phyloP scores from a whole-genome alignment of 2,113 vertebrate genomes.

The Microtus montanus region DNA sequence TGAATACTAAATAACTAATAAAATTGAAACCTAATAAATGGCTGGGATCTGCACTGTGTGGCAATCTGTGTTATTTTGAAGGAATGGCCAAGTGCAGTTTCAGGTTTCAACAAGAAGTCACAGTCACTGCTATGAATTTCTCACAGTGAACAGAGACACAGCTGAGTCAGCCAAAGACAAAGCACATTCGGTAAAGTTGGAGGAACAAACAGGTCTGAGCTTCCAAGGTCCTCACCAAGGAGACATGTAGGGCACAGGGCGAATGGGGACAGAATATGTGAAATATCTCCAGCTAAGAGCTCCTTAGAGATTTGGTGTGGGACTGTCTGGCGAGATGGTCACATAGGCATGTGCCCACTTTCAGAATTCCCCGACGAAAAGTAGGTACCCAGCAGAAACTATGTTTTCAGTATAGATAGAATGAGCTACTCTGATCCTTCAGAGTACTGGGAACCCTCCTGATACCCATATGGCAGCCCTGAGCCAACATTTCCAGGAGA shows the following conservation, averaged over 20 bases:
- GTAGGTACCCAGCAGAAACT: neutral
- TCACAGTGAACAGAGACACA: neutral
- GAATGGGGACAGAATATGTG: neutral
- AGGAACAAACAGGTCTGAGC: neutral
- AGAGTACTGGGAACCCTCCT: neutral
- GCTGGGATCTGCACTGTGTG: neutral
- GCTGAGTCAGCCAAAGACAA: neutral
- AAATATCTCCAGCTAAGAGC: neutral
- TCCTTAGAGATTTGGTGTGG: neutral
- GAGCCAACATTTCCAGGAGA: neutral
- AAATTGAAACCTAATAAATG: neutral
- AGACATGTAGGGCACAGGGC: neutral
- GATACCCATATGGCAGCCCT: neutral
- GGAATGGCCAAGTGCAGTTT: neutral
- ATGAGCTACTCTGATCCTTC: neutral
- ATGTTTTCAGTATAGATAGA: neutral
- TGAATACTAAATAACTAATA: neutral
- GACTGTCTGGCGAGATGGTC: neutral
- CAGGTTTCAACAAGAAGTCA: neutral
- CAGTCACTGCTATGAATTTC: neutral
- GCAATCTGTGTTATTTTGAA: neutral
- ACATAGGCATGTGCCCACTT: neutral
- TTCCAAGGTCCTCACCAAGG: neutral
- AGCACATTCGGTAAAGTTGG: neutral
- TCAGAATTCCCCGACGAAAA: constrained; percentile 21